Percentiles rank a stretch among this genome's conserved stretches.
Evolutionary conservation across 2,888 invertebrate genomes (phyloP).

Genomic region (Agrypnus murinus): DNA sequence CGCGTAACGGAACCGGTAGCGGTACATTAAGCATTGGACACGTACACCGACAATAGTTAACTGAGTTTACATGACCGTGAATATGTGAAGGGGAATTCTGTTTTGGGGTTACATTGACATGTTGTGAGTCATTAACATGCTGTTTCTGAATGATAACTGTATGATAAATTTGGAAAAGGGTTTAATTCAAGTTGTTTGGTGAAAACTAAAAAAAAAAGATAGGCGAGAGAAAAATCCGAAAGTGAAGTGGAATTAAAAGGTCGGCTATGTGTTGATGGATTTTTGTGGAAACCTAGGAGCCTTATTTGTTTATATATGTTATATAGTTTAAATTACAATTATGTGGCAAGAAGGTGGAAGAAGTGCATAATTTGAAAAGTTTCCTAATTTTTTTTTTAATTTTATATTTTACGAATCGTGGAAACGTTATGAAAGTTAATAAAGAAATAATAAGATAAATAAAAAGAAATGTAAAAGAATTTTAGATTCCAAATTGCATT

Average conservation of each 20-base stretch:
- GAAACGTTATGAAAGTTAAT: too few species aligned
- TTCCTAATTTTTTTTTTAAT: background rate
- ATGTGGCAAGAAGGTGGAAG: conserved; percentile 13
- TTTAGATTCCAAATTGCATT: too few species aligned
- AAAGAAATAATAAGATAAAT: too few species aligned
- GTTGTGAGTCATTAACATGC: conserved; percentile 2
- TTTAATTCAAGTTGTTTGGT: conserved; percentile 23
- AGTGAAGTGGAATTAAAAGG: conserved; percentile 37
- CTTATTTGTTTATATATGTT: conserved; percentile 8
- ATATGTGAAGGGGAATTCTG: conserved; percentile 22
- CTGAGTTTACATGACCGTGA: conserved; percentile 14
- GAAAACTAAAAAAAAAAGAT: background rate
- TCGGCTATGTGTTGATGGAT: conserved; percentile 26
- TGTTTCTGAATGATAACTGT: conserved; percentile 14
- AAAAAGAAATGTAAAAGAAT: too few species aligned
- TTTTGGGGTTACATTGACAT: conserved; percentile 16
- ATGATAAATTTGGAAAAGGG: conserved; percentile 20
- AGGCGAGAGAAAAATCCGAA: background rate
- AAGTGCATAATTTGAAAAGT: background rate
- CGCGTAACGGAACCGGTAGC: conserved; percentile 53
- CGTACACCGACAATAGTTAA: conserved; percentile 17
- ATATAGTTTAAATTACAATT: background rate
- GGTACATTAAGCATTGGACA: conserved; percentile 19
- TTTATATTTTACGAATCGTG: too few species aligned
- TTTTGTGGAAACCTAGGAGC: conserved; percentile 23